Evolutionary conservation across 2,888 invertebrate genomes (phyloP), one percentile per base, ranked within the genome.

Genomic region (Diogma glabrata): DNA sequence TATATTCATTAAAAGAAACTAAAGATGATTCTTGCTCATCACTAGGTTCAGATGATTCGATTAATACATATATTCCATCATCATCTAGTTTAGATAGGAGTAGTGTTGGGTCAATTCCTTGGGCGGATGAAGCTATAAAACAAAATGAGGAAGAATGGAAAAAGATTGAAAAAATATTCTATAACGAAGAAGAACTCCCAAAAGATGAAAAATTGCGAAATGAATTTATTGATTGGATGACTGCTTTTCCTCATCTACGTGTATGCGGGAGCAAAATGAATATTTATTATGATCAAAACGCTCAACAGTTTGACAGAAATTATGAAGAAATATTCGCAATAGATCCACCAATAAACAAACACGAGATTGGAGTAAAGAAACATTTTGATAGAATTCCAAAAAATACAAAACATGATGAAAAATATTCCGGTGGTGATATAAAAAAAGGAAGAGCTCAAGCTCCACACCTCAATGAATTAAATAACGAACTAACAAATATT

Each of bases 71-170:
- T 7, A 43, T 43, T n/a, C 22, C 43, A 14, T 43, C 47, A 9
- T 28, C 47, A 8, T 10, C 33, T 20, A 67, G 67, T 52, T 47
- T 51, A 20, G 70, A 68, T 52, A 62, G 69, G 40, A 67, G 68
- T 52, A 67, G 67, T 7, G 63, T 67, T 50, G 66, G 67, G n/a
- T 69, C 69, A 20, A 69, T 70, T 52, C 69, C 69, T 1, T 70
- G 70, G 70, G 68, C 69, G 3, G 67, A 68, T 52, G 70, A 70
- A 60, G 69, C 70, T 14, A 66, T 70, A 12, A 68, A 68, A 49
- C 65, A 69, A 54, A 70, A 70, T 52, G 64, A 66, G 56, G 53
- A 62, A 16, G 67, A 66, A 55, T 70, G 70, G 70, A 67, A 69
- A 50, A 62, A 61, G 12, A 63, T 70, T 4, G 69, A 70, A 43